These are phyloP conservation scores for Hyposmocoma kahamanoa DNA, from an alignment of 1,140 invertebrate genomes.

Conservation along the genomic window DNA sequence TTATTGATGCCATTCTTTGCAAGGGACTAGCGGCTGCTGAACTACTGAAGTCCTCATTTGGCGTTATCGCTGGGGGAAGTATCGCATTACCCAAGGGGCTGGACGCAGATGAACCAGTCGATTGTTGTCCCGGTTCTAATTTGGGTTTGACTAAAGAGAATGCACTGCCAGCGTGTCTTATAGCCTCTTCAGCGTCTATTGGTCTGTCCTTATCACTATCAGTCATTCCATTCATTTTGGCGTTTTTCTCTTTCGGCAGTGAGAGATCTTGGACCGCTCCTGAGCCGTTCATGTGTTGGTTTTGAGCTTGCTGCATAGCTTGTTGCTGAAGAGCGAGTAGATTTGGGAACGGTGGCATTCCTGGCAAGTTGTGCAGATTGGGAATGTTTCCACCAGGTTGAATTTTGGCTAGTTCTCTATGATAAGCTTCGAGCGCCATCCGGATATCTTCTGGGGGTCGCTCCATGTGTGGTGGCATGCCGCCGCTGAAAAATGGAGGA, in stretches of 20 bases:
- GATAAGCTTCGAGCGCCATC: slow-evolving; percentile 92
- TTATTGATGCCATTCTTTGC: slow-evolving; percentile 97
- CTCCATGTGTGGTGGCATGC: slow-evolving; percentile 81
- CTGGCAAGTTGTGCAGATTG: slow-evolving; percentile 75
- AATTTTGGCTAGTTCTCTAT: slow-evolving; percentile 91
- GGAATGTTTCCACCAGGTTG: slow-evolving; percentile 77
- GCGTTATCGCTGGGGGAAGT: slow-evolving; percentile 84
- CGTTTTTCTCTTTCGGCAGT: slow-evolving; percentile 83
- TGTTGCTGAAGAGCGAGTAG: slow-evolving; percentile 84
- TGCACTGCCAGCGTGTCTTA: slow-evolving; percentile 87
- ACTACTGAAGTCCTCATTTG: slow-evolving; percentile 84
- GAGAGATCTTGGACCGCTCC: slow-evolving; percentile 89
- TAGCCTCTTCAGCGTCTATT: slow-evolving; percentile 77
- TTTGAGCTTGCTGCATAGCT: slow-evolving; percentile 78
- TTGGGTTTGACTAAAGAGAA: slow-evolving; percentile 89
- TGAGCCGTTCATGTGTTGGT: slow-evolving; percentile 75
- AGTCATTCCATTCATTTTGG: slow-evolving; percentile 81
- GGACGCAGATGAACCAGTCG: slow-evolving; percentile 79
- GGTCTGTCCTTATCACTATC: slow-evolving; percentile 78
- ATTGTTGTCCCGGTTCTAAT: slow-evolving; percentile 80
- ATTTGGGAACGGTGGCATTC: slow-evolving; percentile 77
- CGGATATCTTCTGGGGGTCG: slow-evolving; percentile 83
- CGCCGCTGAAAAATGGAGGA: slow-evolving; percentile 86
- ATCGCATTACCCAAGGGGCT: slow-evolving; percentile 88
- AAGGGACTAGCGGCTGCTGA: slow-evolving; percentile 91